Conservation (phyloP, 2,113 vertebrate species). For the Azemiops feae region DNA sequence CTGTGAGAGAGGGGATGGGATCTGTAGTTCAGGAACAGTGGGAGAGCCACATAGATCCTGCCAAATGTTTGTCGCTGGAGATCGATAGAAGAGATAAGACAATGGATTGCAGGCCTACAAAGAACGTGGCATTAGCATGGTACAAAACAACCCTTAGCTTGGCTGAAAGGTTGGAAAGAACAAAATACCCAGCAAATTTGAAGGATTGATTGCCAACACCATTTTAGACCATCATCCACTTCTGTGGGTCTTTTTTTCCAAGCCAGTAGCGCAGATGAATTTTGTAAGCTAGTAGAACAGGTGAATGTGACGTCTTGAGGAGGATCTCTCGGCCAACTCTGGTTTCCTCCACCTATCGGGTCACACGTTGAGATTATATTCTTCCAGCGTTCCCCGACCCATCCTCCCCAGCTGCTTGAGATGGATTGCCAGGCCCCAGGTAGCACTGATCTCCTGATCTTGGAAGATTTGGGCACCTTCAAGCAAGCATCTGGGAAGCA, state of each 20-base stretch:
- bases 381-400: background rate
- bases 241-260: background rate
- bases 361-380: background rate
- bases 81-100: background rate
- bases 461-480: background rate
- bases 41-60: background rate
- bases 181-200: background rate
- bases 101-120: background rate
- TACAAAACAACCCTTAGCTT: background rate
- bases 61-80: too few species aligned
- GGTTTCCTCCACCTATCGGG: background rate
- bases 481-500: background rate
- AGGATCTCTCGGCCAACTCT: background rate
- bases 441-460: background rate
- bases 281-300: background rate
- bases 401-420: background rate
- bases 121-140: background rate
- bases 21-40: background rate
- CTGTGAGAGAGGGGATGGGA: background rate
- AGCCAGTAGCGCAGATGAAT: background rate
- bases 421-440: background rate
- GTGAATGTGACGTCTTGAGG: background rate
- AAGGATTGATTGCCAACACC: background rate
- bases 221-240: background rate
- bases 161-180: background rate